phyloP scores from a whole-genome alignment of 2,797 vertebrate genomes.

The Cirrhinus molitorella region DNA sequence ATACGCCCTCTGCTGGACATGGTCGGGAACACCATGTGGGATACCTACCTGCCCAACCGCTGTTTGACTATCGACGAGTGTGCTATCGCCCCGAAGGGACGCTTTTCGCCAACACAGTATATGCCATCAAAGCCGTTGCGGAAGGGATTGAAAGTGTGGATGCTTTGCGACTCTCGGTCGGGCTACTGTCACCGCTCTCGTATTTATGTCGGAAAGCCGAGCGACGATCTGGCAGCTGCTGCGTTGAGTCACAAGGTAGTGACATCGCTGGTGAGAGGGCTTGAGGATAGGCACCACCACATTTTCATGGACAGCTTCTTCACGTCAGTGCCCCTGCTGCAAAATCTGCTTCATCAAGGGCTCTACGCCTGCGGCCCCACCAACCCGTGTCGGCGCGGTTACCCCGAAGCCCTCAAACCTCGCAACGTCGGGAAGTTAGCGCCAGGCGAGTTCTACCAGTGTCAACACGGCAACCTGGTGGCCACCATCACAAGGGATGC shows the following conservation, averaged over 20 bases:
- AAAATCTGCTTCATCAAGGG: constrained; percentile 79
- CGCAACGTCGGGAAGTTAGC: constrained; percentile 81
- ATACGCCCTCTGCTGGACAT: constrained; percentile 83
- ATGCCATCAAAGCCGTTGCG: constrained; percentile 83
- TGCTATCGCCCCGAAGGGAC: constrained; percentile 77
- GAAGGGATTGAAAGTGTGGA: constrained; percentile 85
- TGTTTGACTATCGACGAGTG: constrained; percentile 84
- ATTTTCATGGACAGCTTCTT: constrained; percentile 86
- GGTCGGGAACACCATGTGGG: constrained; percentile 84
- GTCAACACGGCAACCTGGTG: constrained; percentile 83
- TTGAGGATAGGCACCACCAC: constrained; percentile 83
- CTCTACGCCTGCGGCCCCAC: constrained; percentile 83
- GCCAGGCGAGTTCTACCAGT: constrained; percentile 85
- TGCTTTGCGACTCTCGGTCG: constrained; percentile 84
- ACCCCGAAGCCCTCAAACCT: constrained; percentile 81
- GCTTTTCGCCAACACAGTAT: constrained; percentile 81
- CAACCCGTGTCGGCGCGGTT: constrained; percentile 77
- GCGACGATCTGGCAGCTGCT: constrained; percentile 68
- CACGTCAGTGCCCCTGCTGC: constrained; percentile 81
- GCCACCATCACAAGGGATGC: constrained; percentile 81
- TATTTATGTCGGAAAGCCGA: constrained; percentile 77
- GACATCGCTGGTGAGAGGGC: constrained; percentile 79
- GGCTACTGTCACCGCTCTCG: constrained; percentile 85
- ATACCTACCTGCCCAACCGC: constrained; percentile 80
- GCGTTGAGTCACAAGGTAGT: constrained; percentile 76